Evolutionary conservation across 2,113 vertebrate genomes (phyloP), one percentile per base, ranked within the genome.

Genomic region (Phycodurus eques): DNA sequence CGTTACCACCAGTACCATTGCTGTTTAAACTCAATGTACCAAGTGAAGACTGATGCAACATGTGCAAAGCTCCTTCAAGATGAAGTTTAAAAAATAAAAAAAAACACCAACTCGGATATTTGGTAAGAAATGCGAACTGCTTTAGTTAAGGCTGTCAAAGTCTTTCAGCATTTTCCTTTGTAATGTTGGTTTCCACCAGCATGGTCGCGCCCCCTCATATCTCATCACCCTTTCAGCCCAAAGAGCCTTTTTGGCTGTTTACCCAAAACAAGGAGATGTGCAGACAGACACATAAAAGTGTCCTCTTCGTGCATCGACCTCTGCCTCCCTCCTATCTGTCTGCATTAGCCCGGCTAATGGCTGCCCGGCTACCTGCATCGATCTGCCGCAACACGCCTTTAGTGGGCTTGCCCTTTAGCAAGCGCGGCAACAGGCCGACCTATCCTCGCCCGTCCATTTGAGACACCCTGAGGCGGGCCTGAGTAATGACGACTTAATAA

Each of bases 401-500:
- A 67, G 43, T 72, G 51, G 53, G 59, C 46, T 54, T 73, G 77
- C 80, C 82, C 86, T 87, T 88, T 85, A 85, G 89, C 79, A 79
- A 80, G 85, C 65, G 81, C 85, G 85, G 87, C 87, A 88, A 83
- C 86, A 85, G 85, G 43, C 43, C 47, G 57, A 73, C 88, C 88
- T 84, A 87, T 89, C 82, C 79, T 61, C 22, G 70, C 73, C 42
- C 47, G 80, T 85, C 89, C 90, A 90, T 92, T 89, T 87, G 84
- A 54, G 74, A 85, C 80, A 47, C 68, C 72, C 73, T 72, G 53
- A 57, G 57, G 79, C 80, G 47, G 69, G 63, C 76, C 76, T 89
- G 85, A 88, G 89, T 90, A 87, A 92, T 89, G 90, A 93, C 83
- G 85, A 85, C 90, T 92, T 93, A 91, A 92, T 93, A 89, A 91